Conservation (phyloP, 2,888 invertebrate genomes). For the Drosophila kambysellisi region DNA sequence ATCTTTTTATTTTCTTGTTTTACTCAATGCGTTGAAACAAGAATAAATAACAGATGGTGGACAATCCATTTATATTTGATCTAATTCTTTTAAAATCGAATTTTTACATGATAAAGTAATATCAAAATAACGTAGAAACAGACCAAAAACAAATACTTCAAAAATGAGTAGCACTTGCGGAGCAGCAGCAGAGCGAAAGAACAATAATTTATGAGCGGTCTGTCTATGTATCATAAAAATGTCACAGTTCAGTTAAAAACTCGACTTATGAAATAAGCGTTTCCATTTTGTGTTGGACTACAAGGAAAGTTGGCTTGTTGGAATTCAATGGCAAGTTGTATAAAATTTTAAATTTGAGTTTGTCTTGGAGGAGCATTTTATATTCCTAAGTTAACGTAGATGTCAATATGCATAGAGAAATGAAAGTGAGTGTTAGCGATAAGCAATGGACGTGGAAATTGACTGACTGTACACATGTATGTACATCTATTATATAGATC, state of each 20-base stretch:
- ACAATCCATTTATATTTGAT: conserved; percentile 40
- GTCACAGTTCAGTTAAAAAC: not conserved
- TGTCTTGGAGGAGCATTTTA: not conserved
- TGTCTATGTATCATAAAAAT: not conserved
- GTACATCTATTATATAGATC: not conserved
- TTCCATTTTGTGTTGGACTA: not conserved
- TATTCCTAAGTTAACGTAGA: not conserved
- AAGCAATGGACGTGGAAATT: conserved; percentile 6
- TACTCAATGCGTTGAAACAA: conserved; percentile 6
- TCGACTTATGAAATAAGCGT: not conserved
- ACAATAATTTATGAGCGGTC: not conserved
- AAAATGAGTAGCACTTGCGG: no score
- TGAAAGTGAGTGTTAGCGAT: conserved; percentile 6
- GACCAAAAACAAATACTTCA: no score
- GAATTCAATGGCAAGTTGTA: not conserved
- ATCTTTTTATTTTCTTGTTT: not conserved
- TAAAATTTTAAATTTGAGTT: not conserved
- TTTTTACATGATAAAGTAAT: not conserved
- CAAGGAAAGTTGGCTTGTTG: not conserved
- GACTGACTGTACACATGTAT: not conserved
- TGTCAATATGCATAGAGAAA: conserved; percentile 14
- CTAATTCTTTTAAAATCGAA: not conserved
- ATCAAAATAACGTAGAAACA: not conserved
- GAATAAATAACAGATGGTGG: not conserved
- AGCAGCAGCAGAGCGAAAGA: not conserved